Evolutionary conservation across 2,113 vertebrate genomes (phyloP).

Genomic region (Cryptotis parvus): DNA sequence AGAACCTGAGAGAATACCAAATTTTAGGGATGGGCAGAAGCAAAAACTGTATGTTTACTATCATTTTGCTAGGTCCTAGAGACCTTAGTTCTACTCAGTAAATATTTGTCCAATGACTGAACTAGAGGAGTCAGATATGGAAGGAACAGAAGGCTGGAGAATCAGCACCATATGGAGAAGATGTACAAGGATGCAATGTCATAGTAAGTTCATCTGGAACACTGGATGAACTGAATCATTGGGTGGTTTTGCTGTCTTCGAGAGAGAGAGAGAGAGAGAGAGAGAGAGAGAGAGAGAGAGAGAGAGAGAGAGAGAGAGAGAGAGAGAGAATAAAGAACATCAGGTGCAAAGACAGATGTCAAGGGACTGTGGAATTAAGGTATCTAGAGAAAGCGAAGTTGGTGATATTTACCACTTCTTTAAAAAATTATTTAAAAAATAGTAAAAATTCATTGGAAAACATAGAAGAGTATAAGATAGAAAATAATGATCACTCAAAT

Average conservation of each 20-base stretch:
- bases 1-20: background rate
- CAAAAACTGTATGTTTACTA: background rate
- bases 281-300: too few relatives aligned
- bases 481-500: background rate
- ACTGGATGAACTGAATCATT: background rate
- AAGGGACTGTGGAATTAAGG: background rate
- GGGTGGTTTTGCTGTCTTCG: background rate
- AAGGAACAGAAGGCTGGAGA: background rate
- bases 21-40: background rate
- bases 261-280: too few relatives aligned
- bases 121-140: background rate
- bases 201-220: background rate
- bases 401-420: background rate
- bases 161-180: background rate
- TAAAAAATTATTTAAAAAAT: background rate
- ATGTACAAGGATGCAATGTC: background rate
- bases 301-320: too few relatives aligned
- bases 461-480: background rate
- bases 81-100: background rate
- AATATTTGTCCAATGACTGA: conserved; percentile 17
- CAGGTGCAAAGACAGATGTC: background rate
- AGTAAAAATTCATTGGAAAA: background rate
- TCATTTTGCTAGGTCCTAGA: background rate
- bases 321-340: background rate
- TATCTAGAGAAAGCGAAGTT: background rate